Conservation (phyloP, 1,140 invertebrate species). For the Delia radicum region DNA sequence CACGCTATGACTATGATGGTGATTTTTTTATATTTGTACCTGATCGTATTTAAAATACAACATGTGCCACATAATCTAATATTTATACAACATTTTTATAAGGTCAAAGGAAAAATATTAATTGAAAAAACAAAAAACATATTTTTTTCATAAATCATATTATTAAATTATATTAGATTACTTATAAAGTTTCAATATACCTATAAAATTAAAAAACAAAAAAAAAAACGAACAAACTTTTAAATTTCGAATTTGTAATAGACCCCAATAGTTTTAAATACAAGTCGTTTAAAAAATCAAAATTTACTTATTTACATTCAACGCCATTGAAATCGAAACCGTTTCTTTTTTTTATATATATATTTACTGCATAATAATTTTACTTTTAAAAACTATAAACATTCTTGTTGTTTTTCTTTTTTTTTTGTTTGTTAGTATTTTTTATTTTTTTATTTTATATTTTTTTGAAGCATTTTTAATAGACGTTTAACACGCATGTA, state of each 20-base stretch:
- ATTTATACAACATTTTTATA: neutral
- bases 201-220: neutral
- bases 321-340: neutral
- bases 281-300: neutral
- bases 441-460: neutral
- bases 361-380: neutral
- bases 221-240: neutral
- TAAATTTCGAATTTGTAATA: neutral
- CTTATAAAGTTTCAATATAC: neutral
- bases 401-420: neutral
- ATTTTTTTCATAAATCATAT: no score
- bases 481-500: neutral
- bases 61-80: neutral
- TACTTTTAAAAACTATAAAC: neutral
- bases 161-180: neutral
- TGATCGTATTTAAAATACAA: no score
- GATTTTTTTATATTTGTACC: neutral
- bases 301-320: neutral
- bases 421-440: no score
- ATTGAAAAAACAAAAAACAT: no score
- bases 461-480: neutral
- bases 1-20: neutral
- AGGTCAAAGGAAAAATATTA: neutral
- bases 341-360: neutral
- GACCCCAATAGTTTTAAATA: neutral